A percentile compares a stretch with the other conserved stretches of the same genome.
Conservation (phyloP, 2,888 invertebrate species). For the Esperia sulphurella region DNA sequence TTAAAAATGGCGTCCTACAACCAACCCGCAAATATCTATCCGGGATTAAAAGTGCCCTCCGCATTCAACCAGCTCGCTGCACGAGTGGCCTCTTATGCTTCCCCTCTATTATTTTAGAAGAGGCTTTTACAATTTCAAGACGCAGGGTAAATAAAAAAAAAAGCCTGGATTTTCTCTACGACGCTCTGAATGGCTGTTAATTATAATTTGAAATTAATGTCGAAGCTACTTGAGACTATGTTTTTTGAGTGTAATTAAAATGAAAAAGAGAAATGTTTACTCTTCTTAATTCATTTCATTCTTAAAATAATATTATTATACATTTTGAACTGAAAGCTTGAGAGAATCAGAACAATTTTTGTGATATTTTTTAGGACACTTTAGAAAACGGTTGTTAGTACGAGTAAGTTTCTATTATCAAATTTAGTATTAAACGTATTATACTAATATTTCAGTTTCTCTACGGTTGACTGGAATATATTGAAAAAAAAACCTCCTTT, state of each 20-base stretch:
- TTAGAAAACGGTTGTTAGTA: too few species aligned
- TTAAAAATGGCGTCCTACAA: constrained; percentile 33
- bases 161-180: constrained; percentile 25
- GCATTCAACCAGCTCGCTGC: constrained; percentile 39
- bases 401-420: too few species aligned
- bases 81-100: constrained; percentile 33
- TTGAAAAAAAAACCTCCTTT: too few species aligned
- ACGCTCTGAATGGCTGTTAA: constrained; percentile 18
- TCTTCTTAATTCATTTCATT: too few species aligned
- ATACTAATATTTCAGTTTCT: too few species aligned
- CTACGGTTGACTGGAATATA: too few species aligned
- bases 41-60: constrained; percentile 35
- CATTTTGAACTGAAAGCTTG: too few species aligned
- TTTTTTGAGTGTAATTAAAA: neutral
- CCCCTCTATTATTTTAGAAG: constrained; percentile 54
- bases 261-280: too few species aligned
- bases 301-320: too few species aligned
- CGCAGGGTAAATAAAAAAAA: constrained; percentile 36
- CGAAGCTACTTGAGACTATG: neutral
- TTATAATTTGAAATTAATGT: constrained; percentile 13
- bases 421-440: too few species aligned
- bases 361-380: too few species aligned
- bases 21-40: constrained; percentile 48
- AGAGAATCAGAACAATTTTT: too few species aligned
- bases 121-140: constrained; percentile 50